Evolutionary conservation across 2,113 vertebrate genomes (phyloP).

Genomic region (Rhea americana): DNA sequence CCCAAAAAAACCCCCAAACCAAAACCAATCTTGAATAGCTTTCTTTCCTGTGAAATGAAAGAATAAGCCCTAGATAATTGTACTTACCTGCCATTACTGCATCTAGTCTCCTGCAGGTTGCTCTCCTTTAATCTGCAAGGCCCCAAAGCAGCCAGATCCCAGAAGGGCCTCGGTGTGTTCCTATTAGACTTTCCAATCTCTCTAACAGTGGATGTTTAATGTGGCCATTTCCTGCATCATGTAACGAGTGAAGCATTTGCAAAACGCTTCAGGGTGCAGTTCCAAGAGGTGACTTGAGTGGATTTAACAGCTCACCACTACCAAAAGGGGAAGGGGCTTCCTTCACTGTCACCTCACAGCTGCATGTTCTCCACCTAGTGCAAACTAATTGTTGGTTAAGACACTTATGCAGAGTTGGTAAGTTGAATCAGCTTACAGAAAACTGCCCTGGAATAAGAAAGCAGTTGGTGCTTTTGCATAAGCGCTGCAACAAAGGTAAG

Average conservation of each 20-base stretch:
- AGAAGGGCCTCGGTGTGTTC: background rate
- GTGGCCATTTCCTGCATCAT: background rate
- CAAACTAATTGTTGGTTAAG: background rate
- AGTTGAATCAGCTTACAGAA: background rate
- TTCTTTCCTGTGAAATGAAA: too few relatives aligned
- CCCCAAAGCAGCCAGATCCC: too few relatives aligned
- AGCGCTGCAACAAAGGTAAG: background rate
- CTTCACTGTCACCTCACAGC: background rate
- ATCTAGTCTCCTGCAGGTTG: background rate
- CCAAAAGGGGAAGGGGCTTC: background rate
- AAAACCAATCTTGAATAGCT: too few relatives aligned
- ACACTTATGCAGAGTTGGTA: too few relatives aligned
- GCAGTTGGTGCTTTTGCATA: background rate
- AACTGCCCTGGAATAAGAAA: too few relatives aligned
- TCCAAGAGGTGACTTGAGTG: background rate
- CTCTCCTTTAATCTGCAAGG: background rate
- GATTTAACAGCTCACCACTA: background rate
- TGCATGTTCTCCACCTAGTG: background rate
- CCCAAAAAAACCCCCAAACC: too few relatives aligned
- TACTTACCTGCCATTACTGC: background rate
- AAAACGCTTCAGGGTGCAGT: background rate
- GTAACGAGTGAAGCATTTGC: background rate
- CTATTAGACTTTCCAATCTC: background rate
- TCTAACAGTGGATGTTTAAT: background rate
- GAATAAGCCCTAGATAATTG: background rate